A percentile compares a stretch with the other conserved stretches of the same genome.
Evolutionary conservation across 2,797 vertebrate genomes (phyloP).

Genomic region (Hydrocynus forskahlii): DNA sequence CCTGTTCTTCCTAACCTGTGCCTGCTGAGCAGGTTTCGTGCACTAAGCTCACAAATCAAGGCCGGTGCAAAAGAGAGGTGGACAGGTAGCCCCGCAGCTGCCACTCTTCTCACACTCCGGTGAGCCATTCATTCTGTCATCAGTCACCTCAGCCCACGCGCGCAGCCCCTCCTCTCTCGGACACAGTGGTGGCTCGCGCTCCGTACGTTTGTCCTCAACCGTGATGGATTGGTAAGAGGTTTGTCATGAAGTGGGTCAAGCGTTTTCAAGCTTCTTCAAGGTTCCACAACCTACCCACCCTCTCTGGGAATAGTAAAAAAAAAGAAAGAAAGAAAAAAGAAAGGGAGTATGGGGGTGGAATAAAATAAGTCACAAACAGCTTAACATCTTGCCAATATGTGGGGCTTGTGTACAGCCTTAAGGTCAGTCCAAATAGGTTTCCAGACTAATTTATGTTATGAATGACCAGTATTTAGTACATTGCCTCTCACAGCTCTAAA

Average conservation of each 20-base stretch:
- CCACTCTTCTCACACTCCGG: constrained; percentile 63
- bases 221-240: constrained; percentile 51
- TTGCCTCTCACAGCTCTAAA: neutral
- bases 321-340: neutral
- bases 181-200: constrained; percentile 50
- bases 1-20: constrained; percentile 72
- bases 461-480: neutral
- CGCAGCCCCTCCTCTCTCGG: constrained; percentile 56
- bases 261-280: constrained; percentile 48
- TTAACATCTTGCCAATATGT: constrained; percentile 43
- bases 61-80: constrained; percentile 67
- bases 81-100: constrained; percentile 67
- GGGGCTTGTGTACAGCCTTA: constrained; percentile 55
- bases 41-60: constrained; percentile 76
- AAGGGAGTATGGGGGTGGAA: neutral
- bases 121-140: constrained; percentile 71
- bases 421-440: constrained; percentile 48
- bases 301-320: constrained; percentile 33
- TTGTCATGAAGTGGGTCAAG: constrained; percentile 68
- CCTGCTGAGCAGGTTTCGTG: constrained; percentile 59
- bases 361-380: constrained; percentile 39
- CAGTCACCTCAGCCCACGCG: constrained; percentile 71
- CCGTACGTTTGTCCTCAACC: constrained; percentile 29
- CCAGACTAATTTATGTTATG: neutral
- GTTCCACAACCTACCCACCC: constrained; percentile 38